Evolutionary conservation across 2,797 vertebrate genomes (phyloP), one percentile per base, ranked within the genome.

Genomic region (Typhlichthys eigenmanni): DNA sequence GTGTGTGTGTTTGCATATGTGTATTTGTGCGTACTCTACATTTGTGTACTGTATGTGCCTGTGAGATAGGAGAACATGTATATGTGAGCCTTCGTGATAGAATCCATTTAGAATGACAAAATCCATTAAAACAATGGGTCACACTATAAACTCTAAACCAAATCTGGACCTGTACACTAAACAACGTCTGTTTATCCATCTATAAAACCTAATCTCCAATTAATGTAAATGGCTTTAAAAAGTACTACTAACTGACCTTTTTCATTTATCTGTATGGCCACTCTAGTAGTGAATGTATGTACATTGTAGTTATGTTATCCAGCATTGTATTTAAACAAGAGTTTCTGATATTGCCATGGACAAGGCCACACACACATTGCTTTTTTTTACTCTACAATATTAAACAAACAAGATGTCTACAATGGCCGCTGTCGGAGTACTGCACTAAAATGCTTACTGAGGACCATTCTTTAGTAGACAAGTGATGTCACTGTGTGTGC

Each of bases 121-220:
- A 74, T 75, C 58, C 66, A 69, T 81, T 61, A 56, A 72, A 83
- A 69, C 58, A 13, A 75, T 79, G 58, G 66, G 75, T 71, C 66
- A 67, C 63, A 83, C 55, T 69, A 69, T 77, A 46, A 67, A 60
- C 58, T 70, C 79, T 77, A 53, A 79, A 79, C 68, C 71, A 82
- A 75, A 83, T 80, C 57, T n/a, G 32, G 59, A 53, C 6, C 16
- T 45, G 8, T 47, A 46, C 52, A 38, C 51, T 50, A 12, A n/a
- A 46, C 46, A 17, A 38, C 47, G n/a, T 10, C 14, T 47, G 64
- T 66, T 61, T 55, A 56, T 56, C 17, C 66, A 71, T 62, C 67
- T 66, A 64, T 73, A 69, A 81, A 72, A 81, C 83, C 38, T 19
- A 69, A 82, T 87, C 75, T 79, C 74, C 66, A 50, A 62, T 59